Evolutionary conservation across 2,888 invertebrate species (phyloP).

Genomic region (Agonopterix arenella): DNA sequence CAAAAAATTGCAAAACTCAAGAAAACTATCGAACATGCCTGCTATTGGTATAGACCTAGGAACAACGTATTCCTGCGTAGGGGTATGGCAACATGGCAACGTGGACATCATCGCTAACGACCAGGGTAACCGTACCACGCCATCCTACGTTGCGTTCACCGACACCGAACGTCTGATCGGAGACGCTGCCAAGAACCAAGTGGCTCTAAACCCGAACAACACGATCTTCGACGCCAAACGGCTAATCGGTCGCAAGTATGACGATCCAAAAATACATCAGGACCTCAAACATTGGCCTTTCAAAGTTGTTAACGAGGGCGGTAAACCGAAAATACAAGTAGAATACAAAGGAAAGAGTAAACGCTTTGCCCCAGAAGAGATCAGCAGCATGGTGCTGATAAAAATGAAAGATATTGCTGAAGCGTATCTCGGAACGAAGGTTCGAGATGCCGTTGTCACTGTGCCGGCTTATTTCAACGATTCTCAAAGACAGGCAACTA

Average conservation of each 20-base stretch:
- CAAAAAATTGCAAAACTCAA: not conserved
- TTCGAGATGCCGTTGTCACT: slow-evolving; percentile 85
- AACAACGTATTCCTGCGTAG: slow-evolving; percentile 74
- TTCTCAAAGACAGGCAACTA: slow-evolving; percentile 85
- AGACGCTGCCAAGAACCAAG: slow-evolving; percentile 83
- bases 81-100: slow-evolving; percentile 78
- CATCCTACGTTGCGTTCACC: slow-evolving; percentile 84
- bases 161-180: slow-evolving; percentile 79
- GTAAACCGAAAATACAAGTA: slow-evolving; percentile 81
- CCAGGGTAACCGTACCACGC: slow-evolving; percentile 83
- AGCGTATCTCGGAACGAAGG: slow-evolving; percentile 80
- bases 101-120: slow-evolving; percentile 84
- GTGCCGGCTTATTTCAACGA: slow-evolving; percentile 89
- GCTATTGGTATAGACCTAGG: slow-evolving; percentile 75
- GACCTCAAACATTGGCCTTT: slow-evolving; percentile 93
- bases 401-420: slow-evolving; percentile 81
- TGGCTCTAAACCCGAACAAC: slow-evolving; percentile 83
- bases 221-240: slow-evolving; percentile 90
- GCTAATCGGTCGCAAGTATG: slow-evolving; percentile 86
- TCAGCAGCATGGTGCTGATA: slow-evolving; percentile 81
- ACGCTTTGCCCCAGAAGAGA: slow-evolving; percentile 81
- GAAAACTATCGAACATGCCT: slow-evolving; percentile 35
- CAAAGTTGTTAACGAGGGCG: slow-evolving; percentile 79
- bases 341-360: slow-evolving; percentile 79
- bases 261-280: slow-evolving; percentile 83